Evolutionary conservation across 2,888 invertebrate genomes (phyloP), one percentile per base, ranked within the genome.

Genomic region (Caenorhabditis angaria): DNA sequence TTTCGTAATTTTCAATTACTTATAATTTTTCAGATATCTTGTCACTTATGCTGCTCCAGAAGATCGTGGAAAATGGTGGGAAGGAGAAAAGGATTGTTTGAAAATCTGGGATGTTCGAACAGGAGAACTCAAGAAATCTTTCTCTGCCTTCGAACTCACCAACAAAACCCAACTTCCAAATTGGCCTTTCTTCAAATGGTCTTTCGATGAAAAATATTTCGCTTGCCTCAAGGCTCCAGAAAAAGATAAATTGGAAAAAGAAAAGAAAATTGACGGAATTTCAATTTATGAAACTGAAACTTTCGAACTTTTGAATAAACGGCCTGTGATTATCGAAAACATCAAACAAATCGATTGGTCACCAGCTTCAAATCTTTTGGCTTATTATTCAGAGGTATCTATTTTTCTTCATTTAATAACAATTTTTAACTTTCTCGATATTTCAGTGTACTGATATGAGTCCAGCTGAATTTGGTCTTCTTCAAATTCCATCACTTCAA

Each of bases 81-180:
- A 93, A 91, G 89, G 95, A 92, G 90, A 90, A 77, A 78, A 78
- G 25, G 93, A 94, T 85, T 92, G 95, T 20, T 88, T 91, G 68
- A 93, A 95, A 64, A 94, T 99, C 86, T 99, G 97, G 96, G 97
- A 99, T 89, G 94, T 97, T 74, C 91, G 94, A 77, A 95, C 96
- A 5, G 97, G 85, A 5, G 85, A 87, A 61, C 55, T 82, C 71
- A 78, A 82, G 63, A 85, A 83, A 64, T 70, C 73, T 12, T 87
- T 83, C 71, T 83, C 85, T 5, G 70, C 77, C 8, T 79, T 80
- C 35, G 78, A 78, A 14, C 70, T 82, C 32, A 78, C 77, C 22
- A 76, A 73, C 48, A 59, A 75, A 29, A 74, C 76, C 51, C 76
- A 82, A 22, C 68, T 83, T 18, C 73, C 73, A 92, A 92, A 65